Evolutionary conservation across 2,113 vertebrate species (phyloP), one percentile per base, ranked within the genome.

Genomic region (Neodon shergylaensis): DNA sequence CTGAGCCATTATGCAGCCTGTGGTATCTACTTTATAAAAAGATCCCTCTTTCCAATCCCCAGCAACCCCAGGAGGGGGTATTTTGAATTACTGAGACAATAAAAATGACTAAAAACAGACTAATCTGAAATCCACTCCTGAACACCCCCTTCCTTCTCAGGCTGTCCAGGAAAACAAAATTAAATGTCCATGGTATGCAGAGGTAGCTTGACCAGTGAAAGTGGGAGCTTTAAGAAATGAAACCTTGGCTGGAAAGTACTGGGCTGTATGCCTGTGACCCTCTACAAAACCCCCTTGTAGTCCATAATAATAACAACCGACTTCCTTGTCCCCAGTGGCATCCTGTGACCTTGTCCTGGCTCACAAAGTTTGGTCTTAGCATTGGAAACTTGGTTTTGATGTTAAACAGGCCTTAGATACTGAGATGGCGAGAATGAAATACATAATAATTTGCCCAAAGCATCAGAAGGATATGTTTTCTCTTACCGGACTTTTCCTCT

Each of bases 401-500:
- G 14, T 94, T 76, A 88, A 94, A 91, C 54, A 96, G 39, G 58
- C 70, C 86, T 90, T 88, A 92, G 65, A 63, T 47, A 88, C 58
- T 68, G 36, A 78, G 76, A 92, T 21, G 11, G 16, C 61, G 77
- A 91, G 93, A 92, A 63, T n/a, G 91, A 73, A 94, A 81, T 95
- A 94, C 8, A 84, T 36, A 90, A 87, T 63, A 0, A 1, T 65
- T 92, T 94, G 73, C 44, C n/a, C 68, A 82, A 84, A 90, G 82
- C 42, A 70, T 47, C 16, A 74, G 91, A 94, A 96, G 33, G 5
- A 39, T 7, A 91, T 84, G 28, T 11, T 68, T 16, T 97, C 96
- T 98, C 99, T 99, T 99, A 99, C 99, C 99, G 99, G 99, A 99
- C 99, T 99, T 99, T 99, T 99, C 99, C 98, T 99, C 99, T 99